Conservation (phyloP, 2,888 invertebrate genomes). For the Sarcophaga variegata region DNA sequence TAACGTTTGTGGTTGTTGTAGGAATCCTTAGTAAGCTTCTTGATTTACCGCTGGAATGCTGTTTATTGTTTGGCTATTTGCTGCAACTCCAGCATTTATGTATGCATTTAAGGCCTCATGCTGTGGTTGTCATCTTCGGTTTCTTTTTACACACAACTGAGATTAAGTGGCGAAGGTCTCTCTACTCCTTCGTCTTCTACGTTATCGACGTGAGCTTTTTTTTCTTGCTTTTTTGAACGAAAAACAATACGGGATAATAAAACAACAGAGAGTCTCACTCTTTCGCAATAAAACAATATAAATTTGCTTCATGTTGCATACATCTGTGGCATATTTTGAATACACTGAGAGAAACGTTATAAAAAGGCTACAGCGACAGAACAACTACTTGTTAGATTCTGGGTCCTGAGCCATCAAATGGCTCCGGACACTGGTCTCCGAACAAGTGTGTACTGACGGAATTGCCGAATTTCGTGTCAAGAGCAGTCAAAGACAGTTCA, state of each 20-base stretch:
- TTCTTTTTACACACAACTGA: slow-evolving; percentile 59
- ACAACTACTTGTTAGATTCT: no score
- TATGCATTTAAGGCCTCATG: slow-evolving; percentile 67
- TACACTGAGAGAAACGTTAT: slow-evolving; percentile 23
- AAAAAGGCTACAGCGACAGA: no score
- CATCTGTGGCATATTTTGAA: slow-evolving; percentile 56
- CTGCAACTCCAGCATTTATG: slow-evolving; percentile 63
- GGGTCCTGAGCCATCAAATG: no score
- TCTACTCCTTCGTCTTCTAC: slow-evolving; percentile 54
- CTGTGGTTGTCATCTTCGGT: slow-evolving; percentile 69
- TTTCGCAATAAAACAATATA: slow-evolving; percentile 39
- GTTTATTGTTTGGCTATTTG: slow-evolving; percentile 59
- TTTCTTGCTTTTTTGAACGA: no score
- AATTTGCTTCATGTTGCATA: slow-evolving; percentile 52
- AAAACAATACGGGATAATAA: slow-evolving; percentile 26
- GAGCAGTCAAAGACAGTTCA: no score
- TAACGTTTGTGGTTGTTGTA: slow-evolving; percentile 38
- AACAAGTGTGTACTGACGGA: no score
- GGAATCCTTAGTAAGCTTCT: slow-evolving; percentile 70
- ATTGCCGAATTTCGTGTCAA: no score
- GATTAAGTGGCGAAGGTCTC: slow-evolving; percentile 65
- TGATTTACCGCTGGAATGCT: slow-evolving; percentile 70
- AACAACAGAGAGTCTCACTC: slow-evolving; percentile 11
- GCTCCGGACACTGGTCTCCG: no score
- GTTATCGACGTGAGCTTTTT: slow-evolving; percentile 38